Base-by-base conservation (phyloP, 2,797 vertebrate genomes). In the Mus spretus region DNA sequence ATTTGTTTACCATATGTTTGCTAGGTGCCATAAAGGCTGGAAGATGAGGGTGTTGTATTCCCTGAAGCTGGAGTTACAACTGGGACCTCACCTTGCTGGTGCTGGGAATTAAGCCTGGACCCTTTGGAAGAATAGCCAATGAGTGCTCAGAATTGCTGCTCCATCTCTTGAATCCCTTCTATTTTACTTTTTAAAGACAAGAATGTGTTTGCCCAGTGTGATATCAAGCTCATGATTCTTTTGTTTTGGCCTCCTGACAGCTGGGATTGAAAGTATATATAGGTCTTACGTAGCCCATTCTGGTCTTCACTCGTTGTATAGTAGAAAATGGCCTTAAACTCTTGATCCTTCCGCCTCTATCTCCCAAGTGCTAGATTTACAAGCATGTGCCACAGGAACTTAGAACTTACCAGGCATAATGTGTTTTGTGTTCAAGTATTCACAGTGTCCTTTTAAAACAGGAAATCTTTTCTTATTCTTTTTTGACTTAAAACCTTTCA, bases 391-490 rank as follows among this genome's bases (percentile, higher is more conserved):
- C 34, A 55, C 34, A 70, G 67, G 34, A 40, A 40, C 50, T 53
- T 59, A 94, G n/a, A 92, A 81, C 24, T 80, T 93, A 59, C 14
- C 12, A 92, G 65, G 53, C 50, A 74, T 91, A 12, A 77, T 94
- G 17, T 4, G 10, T 75, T 84, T 89, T 93, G 34, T 88, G 57
- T 87, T 88, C 9, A 67, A 53, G 37, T 15, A 34, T 88, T 74
- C 53, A 75, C 17, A 44, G 65, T 74, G 50, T 57, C 47, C 61
- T 67, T 57, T 72, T 57, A 57, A 72, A 40, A 55, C 53, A 74
- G 24, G n/a, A 57, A 88, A 47, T 47, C 47, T 47, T 47, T 47
- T n/a, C 40, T 89, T 34, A 50, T 34, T 19, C 40, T 20, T 37
- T 85, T 84, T 72, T 85, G 37, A 31, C 13, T 50, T 65, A 65